Evolutionary conservation across 2,797 vertebrate species (phyloP), one percentile per base, ranked within the genome.

Genomic region (Graptemys geographica): DNA sequence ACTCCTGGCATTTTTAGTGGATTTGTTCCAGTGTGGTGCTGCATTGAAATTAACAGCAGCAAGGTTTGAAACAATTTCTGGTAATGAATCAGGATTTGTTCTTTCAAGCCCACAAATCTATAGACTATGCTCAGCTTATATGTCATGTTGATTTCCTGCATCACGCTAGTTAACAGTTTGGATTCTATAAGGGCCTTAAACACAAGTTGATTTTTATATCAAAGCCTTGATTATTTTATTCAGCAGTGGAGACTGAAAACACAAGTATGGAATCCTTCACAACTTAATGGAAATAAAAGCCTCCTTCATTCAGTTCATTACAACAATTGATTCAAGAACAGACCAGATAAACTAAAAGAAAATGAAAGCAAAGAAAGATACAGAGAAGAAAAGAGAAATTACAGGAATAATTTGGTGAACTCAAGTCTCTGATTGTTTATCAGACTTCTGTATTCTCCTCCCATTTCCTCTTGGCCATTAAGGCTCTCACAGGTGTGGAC

Each of bases 11-110:
- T 95, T 96, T 97, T 96, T 93, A 96, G 94, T 96, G 94, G 90
- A 94, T 97, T 97, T 96, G 93, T 97, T 97, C 89, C 97, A 97
- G 94, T 91, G 18, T 56, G 96, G 86, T 56, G 47, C 92, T 94
- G 94, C 52, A 74, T 87, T 93, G 83, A 97, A 93, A 95, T 90
- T 79, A 96, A 85, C 51, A 96, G 80, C 87, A 87, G 15, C 0
- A 3, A 94, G 65, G 86, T 23, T 95, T 94, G 82, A 93, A 94
- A 94, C 53, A 96, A 94, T 82, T 90, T 93, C 90, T 95, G 79
- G 84, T 94, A 80, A 91, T 72, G 82, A 96, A 88, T 92, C 76
- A 88, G 84, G 55, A 62, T 59, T 90, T 93, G 21, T 84, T 95
- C 93, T 21, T 69, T 81, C 28, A 78, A 15, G 47, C 81, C 4